These are phyloP conservation scores for Ichneumoninae sp. DNA, from an alignment of 2,888 invertebrate species.

Conservation along the genomic window DNA sequence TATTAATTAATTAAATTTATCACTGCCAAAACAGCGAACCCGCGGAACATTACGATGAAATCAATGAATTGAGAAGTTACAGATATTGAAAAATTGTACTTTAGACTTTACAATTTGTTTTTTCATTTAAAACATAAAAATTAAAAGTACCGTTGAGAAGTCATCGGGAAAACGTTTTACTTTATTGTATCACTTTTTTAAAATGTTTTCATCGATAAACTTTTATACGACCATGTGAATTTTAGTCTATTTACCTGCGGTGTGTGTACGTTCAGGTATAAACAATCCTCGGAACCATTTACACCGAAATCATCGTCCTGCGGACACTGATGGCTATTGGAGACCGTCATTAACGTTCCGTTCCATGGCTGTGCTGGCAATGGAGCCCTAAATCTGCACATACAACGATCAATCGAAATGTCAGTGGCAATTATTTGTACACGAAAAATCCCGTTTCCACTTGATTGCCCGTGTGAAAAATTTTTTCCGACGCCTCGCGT, in stretches of 20 bases:
- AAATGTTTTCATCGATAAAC: background rate
- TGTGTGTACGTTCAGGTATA: constrained; percentile 68
- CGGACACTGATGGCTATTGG: constrained; percentile 62
- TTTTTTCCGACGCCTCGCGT: background rate
- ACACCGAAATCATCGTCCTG: constrained; percentile 57
- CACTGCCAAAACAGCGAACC: background rate
- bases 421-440: background rate
- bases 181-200: background rate
- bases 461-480: background rate
- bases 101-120: background rate
- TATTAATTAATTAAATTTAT: background rate
- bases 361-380: constrained; percentile 69
- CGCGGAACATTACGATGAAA: background rate
- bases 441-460: background rate
- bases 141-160: background rate
- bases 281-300: constrained; percentile 67
- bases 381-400: constrained; percentile 70
- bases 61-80: background rate
- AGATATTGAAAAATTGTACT: too few relatives aligned
- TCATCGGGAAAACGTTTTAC: background rate
- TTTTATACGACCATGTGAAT: background rate
- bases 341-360: constrained; percentile 62
- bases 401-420: background rate
- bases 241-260: constrained; percentile 59
- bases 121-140: background rate